These are phyloP conservation scores for Noctua janthina DNA, from an alignment of 2,888 invertebrate genomes.

Conservation along the genomic window DNA sequence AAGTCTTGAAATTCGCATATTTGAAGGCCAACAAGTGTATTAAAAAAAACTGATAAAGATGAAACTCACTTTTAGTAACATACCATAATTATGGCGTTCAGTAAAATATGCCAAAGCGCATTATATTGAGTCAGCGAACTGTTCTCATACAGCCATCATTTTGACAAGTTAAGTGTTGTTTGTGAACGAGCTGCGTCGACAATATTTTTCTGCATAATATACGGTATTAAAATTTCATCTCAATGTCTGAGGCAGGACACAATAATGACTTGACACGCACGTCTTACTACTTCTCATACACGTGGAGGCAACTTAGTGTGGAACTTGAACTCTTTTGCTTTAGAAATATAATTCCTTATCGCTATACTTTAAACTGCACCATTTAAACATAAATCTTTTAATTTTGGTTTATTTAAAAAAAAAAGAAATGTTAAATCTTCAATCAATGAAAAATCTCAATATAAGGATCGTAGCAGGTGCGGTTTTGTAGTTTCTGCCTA, in stretches of 20 bases:
- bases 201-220: slow-evolving; percentile 77
- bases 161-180: slow-evolving; percentile 76
- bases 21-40: slow-evolving; percentile 57
- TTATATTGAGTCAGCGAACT: slow-evolving; percentile 66
- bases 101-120: slow-evolving; percentile 71
- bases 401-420: background rate
- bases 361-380: background rate
- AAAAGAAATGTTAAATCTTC: too few relatives aligned
- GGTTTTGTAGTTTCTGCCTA: background rate
- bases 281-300: slow-evolving; percentile 52
- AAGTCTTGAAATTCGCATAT: slow-evolving; percentile 35
- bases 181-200: slow-evolving; percentile 75
- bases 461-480: background rate
- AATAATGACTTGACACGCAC: slow-evolving; percentile 77
- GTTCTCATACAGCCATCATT: slow-evolving; percentile 72
- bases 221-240: slow-evolving; percentile 76
- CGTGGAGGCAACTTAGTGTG: slow-evolving; percentile 51
- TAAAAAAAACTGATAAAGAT: slow-evolving; percentile 62
- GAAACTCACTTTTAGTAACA: slow-evolving; percentile 45
- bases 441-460: background rate
- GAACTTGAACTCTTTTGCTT: slow-evolving; percentile 15
- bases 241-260: slow-evolving; percentile 68
- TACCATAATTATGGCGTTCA: slow-evolving; percentile 65
- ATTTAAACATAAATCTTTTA: background rate
- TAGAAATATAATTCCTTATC: slow-evolving; percentile 6